phyloP scores from a whole-genome alignment of 2,888 invertebrate species.

The Seladonia tumulorum region DNA sequence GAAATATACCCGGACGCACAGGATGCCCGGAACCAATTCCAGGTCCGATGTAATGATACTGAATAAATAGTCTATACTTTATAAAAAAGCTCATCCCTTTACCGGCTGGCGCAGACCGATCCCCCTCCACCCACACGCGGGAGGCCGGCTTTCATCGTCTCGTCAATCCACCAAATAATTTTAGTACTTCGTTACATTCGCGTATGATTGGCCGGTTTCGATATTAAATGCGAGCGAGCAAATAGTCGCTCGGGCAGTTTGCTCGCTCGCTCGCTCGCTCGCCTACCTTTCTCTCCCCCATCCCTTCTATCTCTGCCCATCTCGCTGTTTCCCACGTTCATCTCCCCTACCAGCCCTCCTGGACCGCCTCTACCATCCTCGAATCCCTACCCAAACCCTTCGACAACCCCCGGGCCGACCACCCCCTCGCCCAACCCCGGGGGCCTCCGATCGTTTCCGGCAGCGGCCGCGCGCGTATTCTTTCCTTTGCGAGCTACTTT shows the following conservation, averaged over 20 bases:
- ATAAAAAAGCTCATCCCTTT: conserved; percentile 46
- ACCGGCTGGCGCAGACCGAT: conserved; percentile 11
- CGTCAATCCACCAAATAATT: conserved; percentile 69
- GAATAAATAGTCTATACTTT: conserved; percentile 63
- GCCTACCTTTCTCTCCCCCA: conserved; percentile 32
- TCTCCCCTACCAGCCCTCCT: conserved; percentile 19
- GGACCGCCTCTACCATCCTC: conserved; percentile 21
- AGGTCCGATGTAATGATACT: conserved; percentile 61
- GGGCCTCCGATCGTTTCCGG: conserved; percentile 54
- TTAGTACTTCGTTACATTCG: conserved; percentile 72
- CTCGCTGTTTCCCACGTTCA: conserved; percentile 46
- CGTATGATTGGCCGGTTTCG: conserved; percentile 74
- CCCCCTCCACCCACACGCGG: background rate
- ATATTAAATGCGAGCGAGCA: conserved; percentile 74
- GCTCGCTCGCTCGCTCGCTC: conserved; percentile 56
- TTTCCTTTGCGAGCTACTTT: conserved; percentile 69
- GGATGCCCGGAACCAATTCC: conserved; percentile 16
- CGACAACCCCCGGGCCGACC: conserved; percentile 10
- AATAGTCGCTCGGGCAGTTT: conserved; percentile 61
- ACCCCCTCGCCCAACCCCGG: conserved; percentile 30
- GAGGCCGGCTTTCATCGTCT: conserved; percentile 22
- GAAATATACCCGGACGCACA: conserved; percentile 54
- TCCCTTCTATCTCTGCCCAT: conserved; percentile 20
- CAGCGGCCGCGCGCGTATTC: conserved; percentile 45
- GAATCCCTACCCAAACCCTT: conserved; percentile 33